Percentiles rank a stretch among this genome's conserved stretches.
phyloP scores from a whole-genome alignment of 2,113 vertebrate species.

The Megaceryle maxima region DNA sequence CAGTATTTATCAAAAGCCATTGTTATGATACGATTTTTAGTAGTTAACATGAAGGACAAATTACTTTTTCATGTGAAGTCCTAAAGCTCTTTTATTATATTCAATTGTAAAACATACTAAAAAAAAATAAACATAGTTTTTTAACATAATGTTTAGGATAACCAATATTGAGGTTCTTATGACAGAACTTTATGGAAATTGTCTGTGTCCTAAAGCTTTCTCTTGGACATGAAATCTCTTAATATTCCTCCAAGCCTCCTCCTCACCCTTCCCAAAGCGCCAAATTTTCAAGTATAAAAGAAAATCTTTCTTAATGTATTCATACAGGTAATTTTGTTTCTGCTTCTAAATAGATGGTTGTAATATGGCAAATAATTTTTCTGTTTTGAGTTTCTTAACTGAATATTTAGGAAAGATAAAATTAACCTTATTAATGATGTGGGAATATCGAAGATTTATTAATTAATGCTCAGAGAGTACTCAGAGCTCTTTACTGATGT shows the following conservation, averaged over 20 bases:
- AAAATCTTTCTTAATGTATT: neutral
- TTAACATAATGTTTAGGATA: neutral
- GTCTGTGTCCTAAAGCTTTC: neutral
- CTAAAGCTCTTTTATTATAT: neutral
- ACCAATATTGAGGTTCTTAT: neutral
- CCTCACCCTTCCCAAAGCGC: neutral
- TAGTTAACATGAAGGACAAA: neutral
- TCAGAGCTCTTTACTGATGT: neutral
- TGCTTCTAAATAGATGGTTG: neutral
- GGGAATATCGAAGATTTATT: constrained; percentile 10
- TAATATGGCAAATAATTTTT: neutral
- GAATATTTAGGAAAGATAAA: neutral
- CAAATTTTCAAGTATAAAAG: neutral
- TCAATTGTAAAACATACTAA: neutral
- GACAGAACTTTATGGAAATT: neutral
- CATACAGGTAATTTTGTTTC: neutral
- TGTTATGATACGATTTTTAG: neutral
- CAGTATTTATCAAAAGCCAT: neutral
- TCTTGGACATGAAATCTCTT: neutral
- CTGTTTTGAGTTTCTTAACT: neutral
- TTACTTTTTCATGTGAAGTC: neutral
- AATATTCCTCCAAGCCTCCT: neutral
- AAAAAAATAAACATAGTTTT: neutral
- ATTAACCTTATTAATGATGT: neutral
- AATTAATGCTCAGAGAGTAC: neutral